These are phyloP conservation scores for Artibeus jamaicensis DNA, from an alignment of 2,797 vertebrate genomes.

Conservation along the genomic window DNA sequence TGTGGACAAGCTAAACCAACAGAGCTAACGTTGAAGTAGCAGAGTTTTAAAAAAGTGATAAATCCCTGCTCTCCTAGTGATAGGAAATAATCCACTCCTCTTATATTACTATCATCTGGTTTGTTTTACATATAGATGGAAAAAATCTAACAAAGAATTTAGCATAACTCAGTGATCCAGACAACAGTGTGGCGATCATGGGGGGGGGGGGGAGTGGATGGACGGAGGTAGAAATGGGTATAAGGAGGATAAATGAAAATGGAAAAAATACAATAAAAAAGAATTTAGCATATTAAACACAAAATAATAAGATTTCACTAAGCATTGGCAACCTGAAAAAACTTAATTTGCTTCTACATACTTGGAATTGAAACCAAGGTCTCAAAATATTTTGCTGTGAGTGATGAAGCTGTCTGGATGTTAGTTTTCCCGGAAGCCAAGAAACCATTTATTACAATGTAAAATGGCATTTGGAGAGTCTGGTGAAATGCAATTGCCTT, in stretches of 20 bases:
- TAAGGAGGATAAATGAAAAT: not conserved
- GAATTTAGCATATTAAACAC: conserved; percentile 10
- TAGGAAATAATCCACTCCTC: not conserved
- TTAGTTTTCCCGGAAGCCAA: conserved; percentile 60
- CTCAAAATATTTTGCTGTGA: conserved; percentile 56
- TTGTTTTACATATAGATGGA: conserved; percentile 26
- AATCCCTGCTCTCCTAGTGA: not conserved
- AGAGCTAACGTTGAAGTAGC: conserved; percentile 37
- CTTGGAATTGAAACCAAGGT: conserved; percentile 63
- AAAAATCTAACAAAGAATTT: not conserved
- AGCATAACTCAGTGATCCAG: too few relatives aligned
- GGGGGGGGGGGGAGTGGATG: too few relatives aligned
- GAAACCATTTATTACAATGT: conserved; percentile 56
- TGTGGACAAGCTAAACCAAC: not conserved
- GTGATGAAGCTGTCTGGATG: conserved; percentile 60
- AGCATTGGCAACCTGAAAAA: conserved; percentile 46
- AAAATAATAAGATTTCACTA: conserved; percentile 19
- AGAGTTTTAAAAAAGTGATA: conserved; percentile 20
- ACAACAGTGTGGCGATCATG: too few relatives aligned
- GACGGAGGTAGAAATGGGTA: not conserved
- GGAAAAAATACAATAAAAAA: not conserved
- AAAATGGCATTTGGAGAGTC: conserved; percentile 46
- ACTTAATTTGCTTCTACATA: conserved; percentile 29
- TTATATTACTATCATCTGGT: not conserved
- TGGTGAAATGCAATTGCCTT: conserved; percentile 63